phyloP scores from a whole-genome alignment of 2,797 vertebrate species.

The Amniataba percoides region DNA sequence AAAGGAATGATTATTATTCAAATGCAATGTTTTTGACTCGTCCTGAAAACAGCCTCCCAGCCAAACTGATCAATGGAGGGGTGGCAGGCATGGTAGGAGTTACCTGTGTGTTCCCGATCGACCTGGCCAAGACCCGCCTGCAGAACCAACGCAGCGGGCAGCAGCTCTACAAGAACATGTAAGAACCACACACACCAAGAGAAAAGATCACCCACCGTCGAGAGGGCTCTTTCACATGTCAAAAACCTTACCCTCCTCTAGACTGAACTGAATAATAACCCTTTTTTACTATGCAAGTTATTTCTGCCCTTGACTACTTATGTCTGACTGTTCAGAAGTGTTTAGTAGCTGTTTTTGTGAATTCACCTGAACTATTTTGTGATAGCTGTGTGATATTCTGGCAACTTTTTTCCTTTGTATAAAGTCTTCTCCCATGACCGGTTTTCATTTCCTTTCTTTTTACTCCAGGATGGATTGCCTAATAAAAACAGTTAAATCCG shows the following conservation, averaged over 20 bases:
- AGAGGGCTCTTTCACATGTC: not conserved
- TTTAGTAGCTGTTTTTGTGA: not conserved
- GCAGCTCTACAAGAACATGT: conserved; percentile 90
- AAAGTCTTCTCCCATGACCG: not conserved
- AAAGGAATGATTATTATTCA: not conserved
- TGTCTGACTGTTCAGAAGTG: not conserved
- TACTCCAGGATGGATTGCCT: conserved; percentile 89
- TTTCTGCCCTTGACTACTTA: too few species aligned
- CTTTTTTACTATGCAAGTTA: too few species aligned
- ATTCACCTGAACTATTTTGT: not conserved
- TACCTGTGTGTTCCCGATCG: conserved; percentile 91
- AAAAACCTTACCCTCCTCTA: too few species aligned
- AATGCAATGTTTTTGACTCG: conserved; percentile 3
- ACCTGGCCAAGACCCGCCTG: conserved; percentile 90
- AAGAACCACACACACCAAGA: conserved; percentile 36
- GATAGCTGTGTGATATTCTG: not conserved
- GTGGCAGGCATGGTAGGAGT: conserved; percentile 90
- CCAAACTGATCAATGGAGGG: conserved; percentile 91
- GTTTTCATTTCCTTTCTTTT: not conserved
- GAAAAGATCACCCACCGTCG: not conserved
- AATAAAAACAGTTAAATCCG: conserved; percentile 88
- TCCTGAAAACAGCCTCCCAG: conserved; percentile 83
- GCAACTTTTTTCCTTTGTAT: conserved; percentile 6
- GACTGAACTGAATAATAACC: too few species aligned
- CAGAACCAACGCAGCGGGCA: conserved; percentile 90